phyloP scores from a whole-genome alignment of 2,797 vertebrate genomes.

The Leptoclinus maculatus region DNA sequence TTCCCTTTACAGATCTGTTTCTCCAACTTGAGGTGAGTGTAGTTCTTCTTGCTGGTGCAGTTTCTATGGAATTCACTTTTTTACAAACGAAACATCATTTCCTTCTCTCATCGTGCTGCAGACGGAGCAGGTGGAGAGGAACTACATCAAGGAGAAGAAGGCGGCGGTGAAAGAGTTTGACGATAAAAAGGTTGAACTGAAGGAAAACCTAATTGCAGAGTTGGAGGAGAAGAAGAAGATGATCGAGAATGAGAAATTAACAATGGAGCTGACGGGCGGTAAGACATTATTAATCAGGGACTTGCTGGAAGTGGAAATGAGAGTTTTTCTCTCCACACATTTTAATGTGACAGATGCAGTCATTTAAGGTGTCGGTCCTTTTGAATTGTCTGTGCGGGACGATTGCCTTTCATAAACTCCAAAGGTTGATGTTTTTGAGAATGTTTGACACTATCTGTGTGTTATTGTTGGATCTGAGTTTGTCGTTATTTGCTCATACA shows the following conservation, averaged over 20 bases:
- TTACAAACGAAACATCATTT: not conserved
- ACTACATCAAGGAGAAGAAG: constrained; percentile 98
- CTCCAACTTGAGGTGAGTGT: constrained; percentile 95
- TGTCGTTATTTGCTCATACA: constrained; percentile 16
- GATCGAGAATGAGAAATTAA: constrained; percentile 98
- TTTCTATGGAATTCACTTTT: not conserved
- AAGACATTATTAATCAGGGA: constrained; percentile 58
- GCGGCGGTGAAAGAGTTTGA: constrained; percentile 99
- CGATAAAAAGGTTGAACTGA: constrained; percentile 98
- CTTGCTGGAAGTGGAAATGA: constrained; percentile 7
- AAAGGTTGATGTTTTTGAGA: not conserved
- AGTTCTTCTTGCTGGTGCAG: not conserved
- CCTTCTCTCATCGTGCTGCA: constrained; percentile 60
- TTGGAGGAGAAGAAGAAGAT: constrained; percentile 99
- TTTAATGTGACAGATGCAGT: constrained; percentile 1
- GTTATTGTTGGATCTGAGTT: constrained; percentile 2
- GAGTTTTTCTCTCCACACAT: not conserved
- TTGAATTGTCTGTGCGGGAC: not conserved
- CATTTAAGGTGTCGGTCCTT: not conserved
- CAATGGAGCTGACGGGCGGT: constrained; percentile 99
- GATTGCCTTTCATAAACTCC: not conserved
- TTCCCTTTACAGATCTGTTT: constrained; percentile 90
- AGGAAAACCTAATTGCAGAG: constrained; percentile 97
- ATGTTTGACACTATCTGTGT: not conserved
- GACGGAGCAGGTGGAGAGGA: constrained; percentile 98